Evolutionary conservation across 2,888 invertebrate genomes (phyloP).

Genomic region (Eristalis intricaria): DNA sequence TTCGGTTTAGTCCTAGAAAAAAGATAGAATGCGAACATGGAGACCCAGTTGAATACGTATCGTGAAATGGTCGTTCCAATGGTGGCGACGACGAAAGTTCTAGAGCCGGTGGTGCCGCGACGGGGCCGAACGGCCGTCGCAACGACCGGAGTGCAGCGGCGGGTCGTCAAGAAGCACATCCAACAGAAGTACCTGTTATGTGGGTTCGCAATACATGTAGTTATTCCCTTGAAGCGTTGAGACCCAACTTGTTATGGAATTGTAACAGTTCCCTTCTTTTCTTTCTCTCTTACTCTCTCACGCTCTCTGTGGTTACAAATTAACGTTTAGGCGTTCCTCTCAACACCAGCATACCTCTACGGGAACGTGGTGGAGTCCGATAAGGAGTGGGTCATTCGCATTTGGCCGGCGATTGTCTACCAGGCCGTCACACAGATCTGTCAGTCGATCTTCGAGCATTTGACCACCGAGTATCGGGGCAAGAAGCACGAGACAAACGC

Average conservation of each 20-base stretch:
- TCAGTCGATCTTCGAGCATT: slow-evolving; percentile 79
- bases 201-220: slow-evolving; percentile 81
- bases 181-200: slow-evolving; percentile 81
- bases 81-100: slow-evolving; percentile 17
- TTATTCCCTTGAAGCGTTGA: slow-evolving; percentile 67
- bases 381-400: slow-evolving; percentile 79
- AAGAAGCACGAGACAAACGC: slow-evolving; percentile 76
- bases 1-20: slow-evolving; percentile 13
- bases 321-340: slow-evolving; percentile 78
- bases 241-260: slow-evolving; percentile 39
- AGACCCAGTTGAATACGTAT: slow-evolving; percentile 44
- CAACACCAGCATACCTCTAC: slow-evolving; percentile 80
- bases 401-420: slow-evolving; percentile 81
- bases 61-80: slow-evolving; percentile 33
- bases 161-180: slow-evolving; percentile 80
- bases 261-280: slow-evolving; percentile 49
- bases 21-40: slow-evolving; percentile 35
- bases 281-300: slow-evolving; percentile 24
- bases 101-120: slow-evolving; percentile 57
- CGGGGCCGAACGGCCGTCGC: slow-evolving; percentile 77
- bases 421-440: slow-evolving; percentile 80
- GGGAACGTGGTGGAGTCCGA: slow-evolving; percentile 81
- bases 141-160: slow-evolving; percentile 78
- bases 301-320: neutral
- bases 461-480: slow-evolving; percentile 79